phyloP scores from a whole-genome alignment of 2,888 invertebrate species.

The Ormyrus rosae region DNA sequence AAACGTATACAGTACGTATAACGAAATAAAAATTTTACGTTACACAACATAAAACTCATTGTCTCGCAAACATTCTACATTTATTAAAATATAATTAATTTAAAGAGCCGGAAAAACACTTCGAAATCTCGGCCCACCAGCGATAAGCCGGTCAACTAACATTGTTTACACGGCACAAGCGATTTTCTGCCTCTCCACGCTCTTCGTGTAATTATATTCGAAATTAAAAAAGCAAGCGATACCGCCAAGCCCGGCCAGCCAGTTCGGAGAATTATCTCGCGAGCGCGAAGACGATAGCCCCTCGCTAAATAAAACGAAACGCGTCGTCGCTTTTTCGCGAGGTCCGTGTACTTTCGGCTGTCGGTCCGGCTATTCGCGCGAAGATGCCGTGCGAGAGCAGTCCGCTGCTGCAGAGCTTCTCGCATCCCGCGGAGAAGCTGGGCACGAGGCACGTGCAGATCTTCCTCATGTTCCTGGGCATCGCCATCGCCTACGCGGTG shows the following conservation, averaged over 20 bases:
- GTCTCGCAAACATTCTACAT: too few species aligned
- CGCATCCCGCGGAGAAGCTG: slow-evolving; percentile 60
- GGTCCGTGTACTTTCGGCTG: not conserved
- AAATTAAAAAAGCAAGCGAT: slow-evolving; percentile 1
- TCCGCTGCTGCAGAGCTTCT: slow-evolving; percentile 19
- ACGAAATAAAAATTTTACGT: too few species aligned
- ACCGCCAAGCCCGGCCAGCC: slow-evolving; percentile 2
- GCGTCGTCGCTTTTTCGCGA: not conserved
- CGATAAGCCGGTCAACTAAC: too few species aligned
- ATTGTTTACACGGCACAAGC: too few species aligned
- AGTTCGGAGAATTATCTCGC: slow-evolving; percentile 1
- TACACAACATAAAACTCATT: too few species aligned
- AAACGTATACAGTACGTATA: too few species aligned
- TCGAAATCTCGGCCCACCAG: too few species aligned
- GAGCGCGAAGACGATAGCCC: slow-evolving; percentile 7
- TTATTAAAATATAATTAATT: too few species aligned
- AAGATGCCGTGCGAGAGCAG: slow-evolving; percentile 28
- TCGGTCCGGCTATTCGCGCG: not conserved
- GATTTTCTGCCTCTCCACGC: too few species aligned
- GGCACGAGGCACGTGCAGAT: slow-evolving; percentile 79
- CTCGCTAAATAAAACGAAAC: slow-evolving; percentile 1
- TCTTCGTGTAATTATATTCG: slow-evolving; percentile 1
- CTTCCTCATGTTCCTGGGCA: slow-evolving; percentile 77
- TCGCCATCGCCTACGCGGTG: slow-evolving; percentile 77
- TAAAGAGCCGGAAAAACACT: too few species aligned